Base-by-base conservation (phyloP, 2,797 vertebrate species). In the Acomys russatus region DNA sequence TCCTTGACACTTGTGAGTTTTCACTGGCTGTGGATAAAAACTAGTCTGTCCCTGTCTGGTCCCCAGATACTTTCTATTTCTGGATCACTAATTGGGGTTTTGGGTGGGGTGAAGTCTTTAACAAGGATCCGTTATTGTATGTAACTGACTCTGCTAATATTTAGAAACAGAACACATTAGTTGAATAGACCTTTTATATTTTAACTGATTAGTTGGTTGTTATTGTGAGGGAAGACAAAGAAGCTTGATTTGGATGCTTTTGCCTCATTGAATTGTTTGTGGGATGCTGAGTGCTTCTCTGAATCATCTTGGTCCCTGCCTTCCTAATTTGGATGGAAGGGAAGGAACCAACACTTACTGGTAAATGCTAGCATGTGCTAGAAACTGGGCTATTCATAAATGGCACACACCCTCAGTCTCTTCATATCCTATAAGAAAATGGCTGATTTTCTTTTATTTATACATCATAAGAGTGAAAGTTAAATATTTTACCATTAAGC, bases 61-160 rank as follows among this genome's bases (percentile, higher is more conserved):
- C 54, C 25, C 63, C 59, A 92, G 86, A 93, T 56, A 84, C 9
- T 94, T 96, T 96, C 88, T 96, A 85, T 95, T 97, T 96, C n/a
- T 88, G 74, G 73, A 97, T 17, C 12, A 11, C 51, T 94, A 93
- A 82, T 49, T 96, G 73, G 85, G 44, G 18, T 91, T 96, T 87
- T 44, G 79, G 92, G 85, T 93, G 64, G 66, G 28, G 78, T 77
- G 74, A 94, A 44, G 25, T 91, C 77, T 61, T 73, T 73, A 87
- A 89, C 82, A 94, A 95, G 83, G 64, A 91, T 35, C 88, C 92
- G 51, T 87, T 96, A 94, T 90, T 91, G 17, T 94, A 44, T 80
- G 54, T 84, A 94, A 90, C 51, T 61, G 83, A 86, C 15, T 1
- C 2, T 94, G 79, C 33, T 96, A 87, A 90, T 80, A 63, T 84